Base-by-base conservation (phyloP, 1,140 invertebrate genomes). In the Gonatopus flavifemur region DNA sequence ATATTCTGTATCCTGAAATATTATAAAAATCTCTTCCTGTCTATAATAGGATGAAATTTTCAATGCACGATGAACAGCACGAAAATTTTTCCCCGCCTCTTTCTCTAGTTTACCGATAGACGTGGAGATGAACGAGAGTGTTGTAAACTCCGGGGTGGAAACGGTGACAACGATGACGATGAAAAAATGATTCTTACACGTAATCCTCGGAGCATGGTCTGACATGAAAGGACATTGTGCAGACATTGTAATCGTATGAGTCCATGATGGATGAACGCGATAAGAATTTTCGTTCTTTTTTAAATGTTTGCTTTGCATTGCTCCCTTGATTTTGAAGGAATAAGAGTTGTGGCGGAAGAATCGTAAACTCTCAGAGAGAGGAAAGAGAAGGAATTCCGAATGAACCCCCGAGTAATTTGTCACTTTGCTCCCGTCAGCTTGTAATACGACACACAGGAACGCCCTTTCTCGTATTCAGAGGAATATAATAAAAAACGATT, bases 211-310 rank as follows among this genome's bases (percentile, higher is more conserved):
- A 46, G 36, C 49, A n/a, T n/a, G n/a, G n/a, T n/a, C n/a, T n/a
- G n/a, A n/a, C n/a, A n/a, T n/a, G 55, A 58, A 57, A 69, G 59
- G 59, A 65, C 56, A 54, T 66, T 59, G 59, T 59, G n/a, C n/a
- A 65, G 61, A 62, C 57, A 70, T 70, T 66, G 67, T 71, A 57
- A 44, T 58, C 60, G 55, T 59, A 59, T n/a, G 52, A 56, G 46
- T 68, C 49, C 41, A 71, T 72, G 71, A 74, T 71, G 62, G 67
- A 74, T 71, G 67, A 59, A 65, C 51, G 53, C 52, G 49, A n/a
- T n/a, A n/a, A n/a, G n/a, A n/a, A n/a, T n/a, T n/a, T n/a, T n/a
- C n/a, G n/a, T n/a, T n/a, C n/a, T n/a, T n/a, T n/a, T n/a, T n/a
- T n/a, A n/a, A n/a, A n/a, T n/a, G n/a, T n/a, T n/a, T n/a, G n/a